Conservation (phyloP, 1,140 invertebrate genomes). For the Octopus sinensis region DNA sequence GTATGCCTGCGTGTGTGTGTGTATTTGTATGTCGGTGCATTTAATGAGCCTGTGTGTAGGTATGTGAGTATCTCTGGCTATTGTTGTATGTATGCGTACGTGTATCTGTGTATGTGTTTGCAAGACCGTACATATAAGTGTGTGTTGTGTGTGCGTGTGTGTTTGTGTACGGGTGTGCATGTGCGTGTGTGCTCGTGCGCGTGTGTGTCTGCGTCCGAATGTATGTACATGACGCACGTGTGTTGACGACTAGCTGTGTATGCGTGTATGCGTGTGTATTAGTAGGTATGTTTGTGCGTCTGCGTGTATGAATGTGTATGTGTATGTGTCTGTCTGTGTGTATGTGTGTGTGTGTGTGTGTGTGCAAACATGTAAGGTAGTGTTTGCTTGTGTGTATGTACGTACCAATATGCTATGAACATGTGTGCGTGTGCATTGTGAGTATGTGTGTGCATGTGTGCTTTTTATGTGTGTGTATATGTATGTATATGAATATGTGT, state of each 20-base stretch:
- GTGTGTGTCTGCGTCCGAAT: background rate
- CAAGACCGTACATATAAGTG: background rate
- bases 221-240: background rate
- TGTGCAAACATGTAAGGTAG: background rate
- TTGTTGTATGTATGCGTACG: too few relatives aligned
- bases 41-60: too few relatives aligned
- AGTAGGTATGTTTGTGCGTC: background rate
- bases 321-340: background rate
- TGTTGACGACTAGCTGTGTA: background rate
- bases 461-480: background rate
- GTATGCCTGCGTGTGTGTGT: too few relatives aligned
- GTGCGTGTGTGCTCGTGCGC: background rate
- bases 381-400: background rate
- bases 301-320: background rate
- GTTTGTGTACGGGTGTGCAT: background rate
- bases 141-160: background rate
- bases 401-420: background rate
- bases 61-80: too few relatives aligned
- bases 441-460: background rate
- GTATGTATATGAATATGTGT: background rate
- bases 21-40: too few relatives aligned
- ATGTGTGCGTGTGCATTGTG: conserved; percentile 6
- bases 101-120: background rate
- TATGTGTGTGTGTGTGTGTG: background rate
- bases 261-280: background rate